Evolutionary conservation across 2,797 vertebrate genomes (phyloP).

Genomic region (Acipenser oxyrinchus): DNA sequence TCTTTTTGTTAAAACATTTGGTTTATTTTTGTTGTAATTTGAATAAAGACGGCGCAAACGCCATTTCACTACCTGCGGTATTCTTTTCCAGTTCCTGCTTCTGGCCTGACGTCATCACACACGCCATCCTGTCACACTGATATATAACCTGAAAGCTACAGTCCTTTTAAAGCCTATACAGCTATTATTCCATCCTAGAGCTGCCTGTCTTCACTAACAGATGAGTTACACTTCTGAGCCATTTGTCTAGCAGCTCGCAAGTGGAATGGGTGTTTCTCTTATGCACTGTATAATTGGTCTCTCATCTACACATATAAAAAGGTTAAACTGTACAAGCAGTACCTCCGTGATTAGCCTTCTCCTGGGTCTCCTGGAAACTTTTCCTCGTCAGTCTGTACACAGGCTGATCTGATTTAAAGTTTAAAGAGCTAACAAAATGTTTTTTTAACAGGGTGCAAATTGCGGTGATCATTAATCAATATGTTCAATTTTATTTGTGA

Average conservation of each 20-base stretch:
- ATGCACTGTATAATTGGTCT: slow-evolving; percentile 29
- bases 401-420: slow-evolving; percentile 58
- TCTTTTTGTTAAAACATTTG: no score
- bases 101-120: no score
- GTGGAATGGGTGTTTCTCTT: slow-evolving; percentile 4
- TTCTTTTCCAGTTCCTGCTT: no score
- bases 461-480: slow-evolving; percentile 84
- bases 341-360: slow-evolving; percentile 14
- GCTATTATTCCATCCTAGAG: slow-evolving; percentile 19
- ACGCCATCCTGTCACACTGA: no score
- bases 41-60: no score
- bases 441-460: slow-evolving; percentile 68
- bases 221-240: slow-evolving; percentile 35
- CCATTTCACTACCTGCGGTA: no score
- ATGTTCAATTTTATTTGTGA: slow-evolving; percentile 86
- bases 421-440: slow-evolving; percentile 59
- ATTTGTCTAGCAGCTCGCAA: slow-evolving; percentile 12
- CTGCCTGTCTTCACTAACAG: slow-evolving; percentile 48
- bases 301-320: slow-evolving; percentile 35
- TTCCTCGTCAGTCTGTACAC: slow-evolving; percentile 16
- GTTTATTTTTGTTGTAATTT: no score
- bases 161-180: no score
- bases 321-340: slow-evolving; percentile 34
- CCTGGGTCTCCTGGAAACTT: background rate
- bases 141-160: no score